Conservation (phyloP, 2,797 vertebrate species). For the Podargus strigoides region DNA sequence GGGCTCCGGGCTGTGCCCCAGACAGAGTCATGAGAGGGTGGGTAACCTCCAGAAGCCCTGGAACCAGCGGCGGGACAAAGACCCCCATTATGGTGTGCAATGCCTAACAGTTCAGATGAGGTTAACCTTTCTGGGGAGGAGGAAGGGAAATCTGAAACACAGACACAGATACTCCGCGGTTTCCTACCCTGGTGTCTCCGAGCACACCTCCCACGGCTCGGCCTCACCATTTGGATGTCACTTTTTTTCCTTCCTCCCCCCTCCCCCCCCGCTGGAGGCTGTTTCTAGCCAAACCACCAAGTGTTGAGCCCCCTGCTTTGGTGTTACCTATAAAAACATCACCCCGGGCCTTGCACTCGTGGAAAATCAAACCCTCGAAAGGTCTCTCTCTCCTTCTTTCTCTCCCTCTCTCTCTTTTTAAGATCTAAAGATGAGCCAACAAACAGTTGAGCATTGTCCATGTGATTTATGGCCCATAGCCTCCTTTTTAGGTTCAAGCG, state of each 20-base stretch:
- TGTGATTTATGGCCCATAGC: constrained; percentile 84
- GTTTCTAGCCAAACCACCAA: constrained; percentile 43
- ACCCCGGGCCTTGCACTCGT: constrained; percentile 22
- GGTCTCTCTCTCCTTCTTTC: constrained; percentile 21
- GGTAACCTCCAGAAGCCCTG: not conserved
- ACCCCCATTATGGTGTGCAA: not conserved
- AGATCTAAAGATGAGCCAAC: constrained; percentile 81
- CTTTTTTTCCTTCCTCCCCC: not conserved
- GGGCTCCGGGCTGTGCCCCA: not conserved
- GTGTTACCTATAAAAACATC: constrained; percentile 58
- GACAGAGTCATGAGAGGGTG: not conserved
- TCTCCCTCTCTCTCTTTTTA: constrained; percentile 48
- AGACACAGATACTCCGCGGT: constrained; percentile 14
- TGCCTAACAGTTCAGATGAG: constrained; percentile 16
- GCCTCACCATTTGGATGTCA: constrained; percentile 40
- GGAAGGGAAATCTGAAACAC: constrained; percentile 47
- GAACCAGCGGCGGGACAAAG: not conserved
- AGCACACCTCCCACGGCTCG: constrained; percentile 11
- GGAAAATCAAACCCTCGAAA: constrained; percentile 65
- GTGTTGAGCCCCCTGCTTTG: constrained; percentile 33
- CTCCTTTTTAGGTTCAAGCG: constrained; percentile 84
- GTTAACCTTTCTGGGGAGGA: not conserved
- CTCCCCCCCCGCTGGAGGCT: not conserved
- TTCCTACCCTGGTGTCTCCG: not conserved
- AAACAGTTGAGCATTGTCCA: constrained; percentile 84